Evolutionary conservation across 1,140 invertebrate species (phyloP), one percentile per base, ranked within the genome.

Genomic region (Saccostrea glomerata): DNA sequence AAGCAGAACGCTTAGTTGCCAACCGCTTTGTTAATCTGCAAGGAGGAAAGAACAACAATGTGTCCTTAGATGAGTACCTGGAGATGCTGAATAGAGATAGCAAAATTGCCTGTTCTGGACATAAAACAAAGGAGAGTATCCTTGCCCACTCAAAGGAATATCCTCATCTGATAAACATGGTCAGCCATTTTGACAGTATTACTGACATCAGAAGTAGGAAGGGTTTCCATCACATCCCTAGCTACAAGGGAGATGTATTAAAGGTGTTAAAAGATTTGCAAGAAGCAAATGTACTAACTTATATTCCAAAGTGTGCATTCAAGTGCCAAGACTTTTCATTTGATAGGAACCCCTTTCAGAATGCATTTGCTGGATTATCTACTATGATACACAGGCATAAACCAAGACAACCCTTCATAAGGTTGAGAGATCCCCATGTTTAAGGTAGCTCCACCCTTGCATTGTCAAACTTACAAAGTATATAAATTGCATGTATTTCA

Each of bases 1-100:
- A 87, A 36, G 54, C 11, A 23, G 54, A 87, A 20, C 63, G 82
- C 17, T 25, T 89, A 7, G 77, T 58, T 25, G 89, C 82, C 7
- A 87, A 89, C 36, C n/a, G 89, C 9, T 89, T 89, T 23, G 30
- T 87, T 6, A 89, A 89, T 66, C 4, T 85, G 30, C 86, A 87
- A 55, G 89, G 89, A 9, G 86, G 89, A 6, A 87, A 82, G 85
- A 89, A 89, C 55, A 89, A 82, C 58, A 87, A 89, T 23, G 70
- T 87, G 54, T 58, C 82, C 20, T 54, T 85, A 25, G 86, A 89
- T 87, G 88, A 87, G 83, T 89, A 86, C 70, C 2, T 89, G 15
- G 89, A 89, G 17, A 84, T 89, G 63, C 25, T 89, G 36, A 89
- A 89, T n/a, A 87, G 82, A 55, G 89, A 87, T 25, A 83, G 86